Evolutionary conservation across 2,113 vertebrate species (phyloP).

Genomic region (Delphinapterus leucas): DNA sequence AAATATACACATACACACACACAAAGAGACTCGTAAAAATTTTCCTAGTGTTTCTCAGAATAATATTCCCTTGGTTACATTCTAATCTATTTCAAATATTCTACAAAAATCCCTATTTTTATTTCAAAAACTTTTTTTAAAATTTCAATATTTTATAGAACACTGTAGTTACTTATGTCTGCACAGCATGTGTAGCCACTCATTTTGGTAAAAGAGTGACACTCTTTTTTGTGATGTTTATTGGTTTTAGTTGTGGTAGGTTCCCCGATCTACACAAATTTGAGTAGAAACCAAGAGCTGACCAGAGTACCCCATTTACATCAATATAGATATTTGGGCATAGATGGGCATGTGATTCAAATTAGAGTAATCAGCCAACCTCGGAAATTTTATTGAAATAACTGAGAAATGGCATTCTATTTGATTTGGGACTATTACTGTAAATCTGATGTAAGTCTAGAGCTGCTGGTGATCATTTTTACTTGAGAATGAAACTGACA

Average conservation of each 20-base stretch:
- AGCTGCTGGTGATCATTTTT: not conserved
- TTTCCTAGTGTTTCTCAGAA: not conserved
- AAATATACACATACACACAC: not conserved
- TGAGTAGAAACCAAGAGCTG: not conserved
- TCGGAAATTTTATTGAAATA: not conserved
- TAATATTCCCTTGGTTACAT: not conserved
- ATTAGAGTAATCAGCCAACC: not conserved
- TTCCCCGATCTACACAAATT: not conserved
- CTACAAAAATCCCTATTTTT: not conserved
- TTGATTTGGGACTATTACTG: not conserved
- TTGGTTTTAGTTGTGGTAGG: not conserved
- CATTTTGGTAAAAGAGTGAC: not conserved
- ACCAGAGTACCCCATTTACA: not conserved
- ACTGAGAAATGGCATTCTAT: not conserved
- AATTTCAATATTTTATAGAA: not conserved
- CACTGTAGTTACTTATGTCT: not conserved
- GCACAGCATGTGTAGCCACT: not conserved
- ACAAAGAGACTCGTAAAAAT: not conserved
- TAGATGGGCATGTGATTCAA: not conserved
- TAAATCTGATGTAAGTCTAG: not conserved
- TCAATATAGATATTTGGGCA: not conserved
- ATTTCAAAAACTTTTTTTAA: not conserved
- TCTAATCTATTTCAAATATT: not conserved
- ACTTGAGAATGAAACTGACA: not conserved
- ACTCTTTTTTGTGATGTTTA: not conserved